Evolutionary conservation across 2,888 invertebrate species (phyloP).

Genomic region (Chrysina gloriosa): DNA sequence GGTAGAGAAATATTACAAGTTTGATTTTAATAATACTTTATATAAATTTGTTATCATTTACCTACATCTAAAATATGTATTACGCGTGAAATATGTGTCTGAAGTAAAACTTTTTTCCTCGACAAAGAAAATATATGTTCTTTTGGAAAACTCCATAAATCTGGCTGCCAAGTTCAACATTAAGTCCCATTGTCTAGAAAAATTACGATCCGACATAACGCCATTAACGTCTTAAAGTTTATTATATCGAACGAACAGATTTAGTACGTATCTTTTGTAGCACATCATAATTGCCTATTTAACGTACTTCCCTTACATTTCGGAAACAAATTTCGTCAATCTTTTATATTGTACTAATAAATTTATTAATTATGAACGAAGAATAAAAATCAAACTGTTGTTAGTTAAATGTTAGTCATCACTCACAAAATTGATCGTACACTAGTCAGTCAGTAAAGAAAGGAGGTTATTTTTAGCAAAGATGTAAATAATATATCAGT

Average conservation of each 20-base stretch:
- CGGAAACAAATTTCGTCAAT: not conserved
- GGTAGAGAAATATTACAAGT: too few relatives aligned
- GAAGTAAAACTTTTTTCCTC: not conserved
- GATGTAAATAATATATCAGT: too few relatives aligned
- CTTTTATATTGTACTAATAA: not conserved
- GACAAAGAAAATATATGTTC: not conserved
- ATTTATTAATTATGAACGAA: too few relatives aligned
- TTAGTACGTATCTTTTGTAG: conserved; percentile 1
- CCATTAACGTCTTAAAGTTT: conserved; percentile 14
- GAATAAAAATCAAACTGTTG: too few relatives aligned
- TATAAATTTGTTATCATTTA: not conserved
- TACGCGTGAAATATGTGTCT: not conserved
- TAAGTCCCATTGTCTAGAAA: conserved; percentile 23
- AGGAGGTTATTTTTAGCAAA: too few relatives aligned
- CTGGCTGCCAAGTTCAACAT: not conserved
- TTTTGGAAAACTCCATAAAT: conserved; percentile 19
- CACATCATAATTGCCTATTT: conserved; percentile 2
- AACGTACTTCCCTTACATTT: not conserved
- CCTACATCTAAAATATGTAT: not conserved
- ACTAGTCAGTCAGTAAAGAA: too few relatives aligned
- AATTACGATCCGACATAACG: conserved; percentile 14
- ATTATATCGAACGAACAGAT: not conserved
- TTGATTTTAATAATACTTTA: not conserved
- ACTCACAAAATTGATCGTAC: too few relatives aligned
- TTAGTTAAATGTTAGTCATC: too few relatives aligned